phyloP scores from a whole-genome alignment of 2,113 vertebrate genomes.

The Datnioides undecimradiatus region DNA sequence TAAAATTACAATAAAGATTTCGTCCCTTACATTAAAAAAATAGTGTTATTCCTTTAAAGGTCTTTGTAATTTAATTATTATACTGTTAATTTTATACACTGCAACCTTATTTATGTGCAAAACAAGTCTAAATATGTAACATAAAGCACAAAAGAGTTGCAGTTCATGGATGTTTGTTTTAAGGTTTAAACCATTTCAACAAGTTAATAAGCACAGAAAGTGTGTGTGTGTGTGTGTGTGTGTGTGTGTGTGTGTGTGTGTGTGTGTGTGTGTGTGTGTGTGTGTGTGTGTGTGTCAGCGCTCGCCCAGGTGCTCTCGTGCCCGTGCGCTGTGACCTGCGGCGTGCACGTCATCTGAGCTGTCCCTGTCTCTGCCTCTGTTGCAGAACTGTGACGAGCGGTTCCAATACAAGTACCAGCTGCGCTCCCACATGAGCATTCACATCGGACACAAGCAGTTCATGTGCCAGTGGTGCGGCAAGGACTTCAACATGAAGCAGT shows the following conservation, averaged over 20 bases:
- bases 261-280: background rate
- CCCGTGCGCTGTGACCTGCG: background rate
- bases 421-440: slow-evolving; percentile 98
- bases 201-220: background rate
- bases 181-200: background rate
- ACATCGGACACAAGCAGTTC: slow-evolving; percentile 98
- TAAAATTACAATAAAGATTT: no score
- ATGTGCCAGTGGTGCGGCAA: slow-evolving; percentile 99
- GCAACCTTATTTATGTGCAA: no score
- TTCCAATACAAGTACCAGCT: slow-evolving; percentile 99
- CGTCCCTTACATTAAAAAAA: no score
- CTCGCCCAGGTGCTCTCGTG: no score
- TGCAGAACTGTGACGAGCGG: slow-evolving; percentile 92
- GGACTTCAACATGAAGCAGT: slow-evolving; percentile 99
- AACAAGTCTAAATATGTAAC: no score
- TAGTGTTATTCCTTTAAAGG: no score
- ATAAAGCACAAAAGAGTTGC: no score
- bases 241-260: background rate
- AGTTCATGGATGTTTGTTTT: background rate
- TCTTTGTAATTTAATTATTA: no score
- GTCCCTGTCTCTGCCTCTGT: slow-evolving; percentile 27
- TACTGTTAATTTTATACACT: no score
- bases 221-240: background rate
- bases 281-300: no score
- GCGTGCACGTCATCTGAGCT: background rate